Base-by-base conservation (phyloP, 2,888 invertebrate species). In the Amiota minor region DNA sequence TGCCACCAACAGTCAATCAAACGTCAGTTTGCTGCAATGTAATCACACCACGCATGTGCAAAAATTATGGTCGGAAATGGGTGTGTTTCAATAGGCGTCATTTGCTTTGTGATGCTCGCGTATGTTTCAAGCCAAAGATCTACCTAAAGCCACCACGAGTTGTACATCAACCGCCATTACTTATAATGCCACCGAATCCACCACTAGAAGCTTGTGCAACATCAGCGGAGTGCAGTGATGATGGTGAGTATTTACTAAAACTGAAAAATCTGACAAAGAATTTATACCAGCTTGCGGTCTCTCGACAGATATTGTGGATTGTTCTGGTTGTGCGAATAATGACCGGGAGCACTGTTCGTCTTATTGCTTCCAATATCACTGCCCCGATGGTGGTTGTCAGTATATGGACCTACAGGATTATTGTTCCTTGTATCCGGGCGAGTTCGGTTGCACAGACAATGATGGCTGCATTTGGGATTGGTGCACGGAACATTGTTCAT, bases 111-210 rank as follows among this genome's bases (percentile, higher is more conserved):
- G 86, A 87, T 73, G 47, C 77, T 0, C 70, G 76, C 4, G 71
- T 88, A 14, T 87, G 87, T 35, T 76, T 74, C 0, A 75, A 79
- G 6, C 76, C 80, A 0, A 20, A 78, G 0, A 76, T 87, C 14
- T 87, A 83, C 20, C 74, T 88, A 0, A 84, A 79, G 74, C 79
- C 84, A 3, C 81, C 84, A 1, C 68, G 77, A 46, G 61, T 80
- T 2, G 79, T 80, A 1, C 45, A 80, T 23, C 68, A 80, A 11
- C 78, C 77, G 0, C 78, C 77, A 4, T 16, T 81, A 50, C 59
- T 86, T 16, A 76, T 87, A 9, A 87, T 87, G 85, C 88, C 87
- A 1, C 88, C 87, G 1, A 82, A 82, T 77, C 86, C 87, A 9
- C 84, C 85, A 11, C 56, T 80, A 10, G 16, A 71, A 10, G 80